Base-by-base conservation (phyloP, 2,888 invertebrate genomes). In the Eremobia ochroleuca region DNA sequence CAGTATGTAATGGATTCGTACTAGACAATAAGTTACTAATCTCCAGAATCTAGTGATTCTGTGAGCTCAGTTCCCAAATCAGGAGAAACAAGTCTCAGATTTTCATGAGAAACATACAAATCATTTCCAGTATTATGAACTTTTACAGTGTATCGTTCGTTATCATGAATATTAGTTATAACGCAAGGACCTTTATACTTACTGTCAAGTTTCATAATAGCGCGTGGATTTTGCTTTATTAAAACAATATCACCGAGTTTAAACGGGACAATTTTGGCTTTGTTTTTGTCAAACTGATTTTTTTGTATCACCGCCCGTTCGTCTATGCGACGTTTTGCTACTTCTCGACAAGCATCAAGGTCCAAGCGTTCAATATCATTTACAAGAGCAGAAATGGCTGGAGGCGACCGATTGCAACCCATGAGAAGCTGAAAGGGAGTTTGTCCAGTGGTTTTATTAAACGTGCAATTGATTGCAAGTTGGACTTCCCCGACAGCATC, bases 131-230 rank as follows among this genome's bases (percentile, higher is more conserved):
- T 59, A 18, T 8, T 59, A 59, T 59, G 59, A 18, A 28, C 28
- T 18, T 59, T 28, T 59, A 28, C 18, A 28, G 28, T 58, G 15
- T 58, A 28, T 15, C 58, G n/a, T 59, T 59, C 28, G 18, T 59
- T 59, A 28, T 59, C 59, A 28, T 59, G 18, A 28, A 59, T 28
- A 59, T 59, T 18, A 18, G 59, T 59, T 59, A 40, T 64, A 40
- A 64, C n/a, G 64, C 40, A 64, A 9, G 37, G 40, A 64, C 64
- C 28, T 28, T 59, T 59, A 28, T 18, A 59, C 58, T 59, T 59
- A 59, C 64, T 40, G n/a, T 64, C 15, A n/a, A n/a, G 37, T 64
- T 64, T 64, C 64, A 64, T 64, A n/a, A 64, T 64, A 64, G 64
- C 37, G 40, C 64, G 64, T n/a, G 64, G 37, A 40, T 40, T 64